Evolutionary conservation across 2,797 vertebrate genomes (phyloP), one percentile per base, ranked within the genome.

Genomic region (Chloroceryle inda): DNA sequence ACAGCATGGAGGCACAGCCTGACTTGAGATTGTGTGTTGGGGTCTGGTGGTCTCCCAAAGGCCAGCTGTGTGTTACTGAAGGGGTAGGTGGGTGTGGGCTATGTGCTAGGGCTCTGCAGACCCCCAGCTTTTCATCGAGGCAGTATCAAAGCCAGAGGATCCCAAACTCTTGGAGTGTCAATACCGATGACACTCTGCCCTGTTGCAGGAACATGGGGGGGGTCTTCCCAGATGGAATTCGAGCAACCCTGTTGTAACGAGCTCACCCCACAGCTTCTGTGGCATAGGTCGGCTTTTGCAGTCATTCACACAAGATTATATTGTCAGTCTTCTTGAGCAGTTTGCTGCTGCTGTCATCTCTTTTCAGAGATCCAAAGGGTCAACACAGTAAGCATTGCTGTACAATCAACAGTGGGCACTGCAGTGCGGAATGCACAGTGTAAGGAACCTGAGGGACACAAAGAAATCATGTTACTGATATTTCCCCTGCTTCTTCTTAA

Each of bases 191-290:
- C 6, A 2, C 38, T 38, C 67, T 22, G 47, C 47, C 77, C 37
- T 0, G 0, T 5, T 37, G 67, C 22, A 49, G 86, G 44, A 74
- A n/a, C 52, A 24, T 0, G 1, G 23, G 4, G 26, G 5, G 29
- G 5, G 22, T 56, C 31, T 45, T 85, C 78, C 38, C 20, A 10
- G 53, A 0, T 17, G 80, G 55, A 69, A 45, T 71, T 31, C 47
- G 76, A 62, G 85, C 0, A 1, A 72, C 13, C 14, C 12, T 4
- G 0, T 3, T 26, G 72, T 14, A 27, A 27, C 0, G 6, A 69
- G 59, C 45, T 7, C 42, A 42, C 14, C 4, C 9, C 27, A 18
- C 44, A 49, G 62, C 55, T 69, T 18, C 66, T 14, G 62, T 56
- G 67, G 37, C 0, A 0, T 24, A 53, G 58, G 45, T 29, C 45